phyloP scores from a whole-genome alignment of 2,797 vertebrate species.

The Nannoperca australis region DNA sequence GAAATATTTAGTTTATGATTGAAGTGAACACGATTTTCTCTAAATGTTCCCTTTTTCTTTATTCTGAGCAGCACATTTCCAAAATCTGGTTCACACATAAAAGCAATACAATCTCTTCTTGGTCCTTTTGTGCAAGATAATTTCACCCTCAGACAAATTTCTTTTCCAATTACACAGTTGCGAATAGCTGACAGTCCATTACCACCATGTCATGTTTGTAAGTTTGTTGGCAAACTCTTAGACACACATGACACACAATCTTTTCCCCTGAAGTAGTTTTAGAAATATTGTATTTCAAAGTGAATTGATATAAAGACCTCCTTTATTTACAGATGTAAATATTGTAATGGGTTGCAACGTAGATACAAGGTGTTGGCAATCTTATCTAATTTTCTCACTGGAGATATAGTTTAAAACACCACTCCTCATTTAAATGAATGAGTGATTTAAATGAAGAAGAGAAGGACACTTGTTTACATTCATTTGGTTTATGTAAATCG shows the following conservation, averaged over 20 bases:
- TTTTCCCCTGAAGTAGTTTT: background rate
- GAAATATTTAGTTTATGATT: slow-evolving; percentile 14
- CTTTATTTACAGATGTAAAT: slow-evolving; percentile 20
- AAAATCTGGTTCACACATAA: slow-evolving; percentile 25
- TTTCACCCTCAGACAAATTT: slow-evolving; percentile 31
- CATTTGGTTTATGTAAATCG: slow-evolving; percentile 71
- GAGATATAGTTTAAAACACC: slow-evolving; percentile 26
- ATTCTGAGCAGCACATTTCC: slow-evolving; percentile 15
- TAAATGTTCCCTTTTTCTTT: background rate
- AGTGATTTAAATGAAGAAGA: slow-evolving; percentile 22
- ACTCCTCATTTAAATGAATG: slow-evolving; percentile 39
- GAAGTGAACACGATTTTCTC: background rate
- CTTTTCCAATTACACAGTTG: slow-evolving; percentile 53
- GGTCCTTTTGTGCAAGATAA: slow-evolving; percentile 21
- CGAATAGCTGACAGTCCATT: slow-evolving; percentile 28
- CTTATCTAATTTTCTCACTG: background rate
- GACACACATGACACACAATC: background rate
- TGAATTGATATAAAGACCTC: background rate
- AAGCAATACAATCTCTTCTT: slow-evolving; percentile 5
- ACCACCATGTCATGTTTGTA: slow-evolving; percentile 55
- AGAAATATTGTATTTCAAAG: background rate
- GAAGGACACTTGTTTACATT: slow-evolving; percentile 65
- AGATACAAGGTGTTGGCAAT: background rate
- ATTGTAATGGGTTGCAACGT: slow-evolving; percentile 12
- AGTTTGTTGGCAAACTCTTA: slow-evolving; percentile 33